A percentile compares a stretch with the other conserved stretches of the same genome.
Evolutionary conservation across 53 echinoderm and acorn worm genomes (phyloP).

Genomic region (Actinopyga echinites): DNA sequence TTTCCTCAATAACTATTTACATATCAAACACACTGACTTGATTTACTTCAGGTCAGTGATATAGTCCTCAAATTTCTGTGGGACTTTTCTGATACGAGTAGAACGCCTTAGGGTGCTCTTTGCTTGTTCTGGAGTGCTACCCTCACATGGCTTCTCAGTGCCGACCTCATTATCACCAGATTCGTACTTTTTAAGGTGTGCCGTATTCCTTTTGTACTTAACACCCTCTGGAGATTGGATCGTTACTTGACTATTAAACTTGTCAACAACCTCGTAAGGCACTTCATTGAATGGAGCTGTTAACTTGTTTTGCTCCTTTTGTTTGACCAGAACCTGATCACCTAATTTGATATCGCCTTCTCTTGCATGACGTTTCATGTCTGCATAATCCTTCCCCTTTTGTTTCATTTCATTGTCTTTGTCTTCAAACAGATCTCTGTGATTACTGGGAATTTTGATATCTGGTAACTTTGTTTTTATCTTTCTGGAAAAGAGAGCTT

Average conservation of each 20-base stretch:
- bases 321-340: slow-evolving; percentile 54
- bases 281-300: slow-evolving; percentile 46
- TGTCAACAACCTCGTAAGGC: too few relatives aligned
- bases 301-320: slow-evolving; percentile 49
- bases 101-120: too few relatives aligned
- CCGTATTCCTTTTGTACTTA: slow-evolving; percentile 48
- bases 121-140: too few relatives aligned
- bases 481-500: slow-evolving; percentile 52
- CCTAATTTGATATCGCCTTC: slow-evolving; percentile 37
- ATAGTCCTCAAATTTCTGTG: too few relatives aligned
- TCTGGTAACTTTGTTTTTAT: slow-evolving; percentile 54
- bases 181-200: slow-evolving; percentile 37
- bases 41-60: too few relatives aligned
- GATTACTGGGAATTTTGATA: not conserved
- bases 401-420: slow-evolving; percentile 49
- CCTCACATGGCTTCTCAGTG: not conserved
- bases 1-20: too few relatives aligned
- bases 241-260: slow-evolving; percentile 41
- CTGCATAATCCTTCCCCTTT: slow-evolving; percentile 47
- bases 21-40: too few relatives aligned
- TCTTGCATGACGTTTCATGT: too few relatives aligned
- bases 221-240: slow-evolving; percentile 58
- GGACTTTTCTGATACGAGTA: too few relatives aligned
- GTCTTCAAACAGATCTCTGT: slow-evolving; percentile 33
- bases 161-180: not conserved